A percentile compares a stretch with the other conserved stretches of the same genome.
Evolutionary conservation across 2,888 invertebrate genomes (phyloP).

Genomic region (Drosophila pseudotakahashii): DNA sequence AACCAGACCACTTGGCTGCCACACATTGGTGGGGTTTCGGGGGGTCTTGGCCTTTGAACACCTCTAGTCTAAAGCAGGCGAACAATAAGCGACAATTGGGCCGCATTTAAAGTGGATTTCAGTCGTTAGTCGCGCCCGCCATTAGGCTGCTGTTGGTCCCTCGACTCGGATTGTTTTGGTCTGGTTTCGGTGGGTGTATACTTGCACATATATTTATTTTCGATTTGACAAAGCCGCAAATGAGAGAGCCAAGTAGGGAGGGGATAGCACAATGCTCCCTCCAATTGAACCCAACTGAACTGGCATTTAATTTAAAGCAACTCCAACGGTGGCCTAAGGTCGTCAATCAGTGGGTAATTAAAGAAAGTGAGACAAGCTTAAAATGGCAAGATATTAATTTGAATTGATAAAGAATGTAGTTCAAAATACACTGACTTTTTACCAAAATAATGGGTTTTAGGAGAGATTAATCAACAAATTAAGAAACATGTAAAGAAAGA

Average conservation of each 20-base stretch:
- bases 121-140: slow-evolving; percentile 52
- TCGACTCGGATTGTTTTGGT: slow-evolving; percentile 18
- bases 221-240: slow-evolving; percentile 30
- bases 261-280: slow-evolving; percentile 10
- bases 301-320: slow-evolving; percentile 17
- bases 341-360: slow-evolving; percentile 22
- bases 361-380: slow-evolving; percentile 1
- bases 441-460: too few relatives aligned
- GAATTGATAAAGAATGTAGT: not conserved
- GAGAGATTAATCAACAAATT: too few relatives aligned
- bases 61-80: slow-evolving; percentile 17
- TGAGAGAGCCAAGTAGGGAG: slow-evolving; percentile 11
- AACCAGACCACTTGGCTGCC: slow-evolving; percentile 27
- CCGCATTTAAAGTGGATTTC: slow-evolving; percentile 52
- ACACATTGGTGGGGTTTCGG: not conserved
- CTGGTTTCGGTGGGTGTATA: slow-evolving; percentile 29
- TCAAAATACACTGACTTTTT: too few relatives aligned
- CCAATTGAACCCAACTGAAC: slow-evolving; percentile 22
- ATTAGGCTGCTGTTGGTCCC: slow-evolving; percentile 24
- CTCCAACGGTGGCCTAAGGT: slow-evolving; percentile 6
- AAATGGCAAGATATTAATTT: not conserved
- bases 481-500: too few relatives aligned
- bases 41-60: slow-evolving; percentile 38
- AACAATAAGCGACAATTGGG: slow-evolving; percentile 58
- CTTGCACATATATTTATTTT: slow-evolving; percentile 6